Base-by-base conservation (phyloP, 2,888 invertebrate genomes). In the Pteria penguin region DNA sequence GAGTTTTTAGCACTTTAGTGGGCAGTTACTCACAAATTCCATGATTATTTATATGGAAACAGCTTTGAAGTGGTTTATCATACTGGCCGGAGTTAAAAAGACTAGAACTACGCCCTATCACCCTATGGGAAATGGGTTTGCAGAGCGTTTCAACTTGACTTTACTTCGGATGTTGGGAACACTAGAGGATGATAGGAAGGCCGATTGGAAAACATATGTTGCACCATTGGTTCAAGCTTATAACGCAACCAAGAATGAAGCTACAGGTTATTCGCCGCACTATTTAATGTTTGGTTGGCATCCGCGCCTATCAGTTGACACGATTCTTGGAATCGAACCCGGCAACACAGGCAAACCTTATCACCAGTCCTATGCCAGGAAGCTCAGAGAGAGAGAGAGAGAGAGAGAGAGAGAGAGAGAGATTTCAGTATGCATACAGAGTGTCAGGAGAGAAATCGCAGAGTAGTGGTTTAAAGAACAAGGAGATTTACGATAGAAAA, bases 1-100 rank as follows among this genome's bases (percentile, higher is more conserved):
- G 75, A 71, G 61, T 77, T 62, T 62, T 22, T 72, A 11, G 45
- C 54, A 4, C 62, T 78, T n/a, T 76, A 78, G 36, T 78, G 78
- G 75, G 72, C 72, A 11, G 54, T 76, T 5, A 65, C 66, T 52
- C 71, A 78, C 29, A 76, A 67, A 57, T 76, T 76, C 66, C 62
- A 76, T 33, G 78, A 76, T 61, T 78, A 76, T 36, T 27, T 77
- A 32, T 78, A 76, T 36, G 71, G 72, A 14, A 76, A 78, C 33
- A 26, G 4, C 26, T 76, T 65, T 32, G 22, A 54, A 36, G 66
- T 71, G n/a, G n/a, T n/a, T n/a, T n/a, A n/a, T n/a, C n/a, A n/a
- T n/a, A 4, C n/a, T 58, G 26, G 58, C 58, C 14, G 8, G 18
- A 45, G 18, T 45, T 45, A 45, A 45, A 18, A 45, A 45, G 18